phyloP scores from a whole-genome alignment of 2,888 invertebrate species.

The Leptinotarsa tumamoca region DNA sequence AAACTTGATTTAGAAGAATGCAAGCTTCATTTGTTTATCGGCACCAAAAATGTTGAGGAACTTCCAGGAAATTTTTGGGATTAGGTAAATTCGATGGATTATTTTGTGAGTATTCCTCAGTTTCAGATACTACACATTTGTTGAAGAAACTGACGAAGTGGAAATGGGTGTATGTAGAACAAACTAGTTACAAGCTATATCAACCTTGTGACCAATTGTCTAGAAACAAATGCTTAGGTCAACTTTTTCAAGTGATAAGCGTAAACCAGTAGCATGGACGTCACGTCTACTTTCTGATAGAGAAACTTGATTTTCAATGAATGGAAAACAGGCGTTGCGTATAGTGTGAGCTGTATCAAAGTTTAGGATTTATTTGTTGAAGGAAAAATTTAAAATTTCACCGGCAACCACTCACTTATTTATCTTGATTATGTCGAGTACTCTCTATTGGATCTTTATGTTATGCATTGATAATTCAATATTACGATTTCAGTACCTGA shows the following conservation, averaged over 20 bases:
- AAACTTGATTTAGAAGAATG: not conserved
- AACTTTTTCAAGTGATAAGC: not conserved
- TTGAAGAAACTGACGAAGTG: not conserved
- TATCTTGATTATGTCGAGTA: no score
- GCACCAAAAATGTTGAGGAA: not conserved
- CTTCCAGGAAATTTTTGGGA: not conserved
- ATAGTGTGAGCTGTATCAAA: not conserved
- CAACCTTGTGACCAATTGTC: constrained; percentile 14
- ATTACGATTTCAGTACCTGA: no score
- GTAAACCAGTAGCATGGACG: not conserved
- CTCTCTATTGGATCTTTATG: no score
- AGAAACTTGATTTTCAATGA: constrained; percentile 6
- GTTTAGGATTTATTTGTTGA: not conserved
- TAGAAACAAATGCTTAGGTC: constrained; percentile 16
- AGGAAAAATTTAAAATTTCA: constrained; percentile 8
- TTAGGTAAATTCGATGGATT: no score
- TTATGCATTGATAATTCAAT: no score
- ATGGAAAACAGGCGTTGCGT: not conserved
- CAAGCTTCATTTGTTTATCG: not conserved
- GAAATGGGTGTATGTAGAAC: not conserved
- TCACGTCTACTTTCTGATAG: not conserved
- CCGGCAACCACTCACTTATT: not conserved
- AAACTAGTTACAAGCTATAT: not conserved
- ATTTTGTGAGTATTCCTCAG: not conserved
- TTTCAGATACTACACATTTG: not conserved